Conservation (phyloP, 2,888 invertebrate genomes). For the Neocrepidodera transversa region DNA sequence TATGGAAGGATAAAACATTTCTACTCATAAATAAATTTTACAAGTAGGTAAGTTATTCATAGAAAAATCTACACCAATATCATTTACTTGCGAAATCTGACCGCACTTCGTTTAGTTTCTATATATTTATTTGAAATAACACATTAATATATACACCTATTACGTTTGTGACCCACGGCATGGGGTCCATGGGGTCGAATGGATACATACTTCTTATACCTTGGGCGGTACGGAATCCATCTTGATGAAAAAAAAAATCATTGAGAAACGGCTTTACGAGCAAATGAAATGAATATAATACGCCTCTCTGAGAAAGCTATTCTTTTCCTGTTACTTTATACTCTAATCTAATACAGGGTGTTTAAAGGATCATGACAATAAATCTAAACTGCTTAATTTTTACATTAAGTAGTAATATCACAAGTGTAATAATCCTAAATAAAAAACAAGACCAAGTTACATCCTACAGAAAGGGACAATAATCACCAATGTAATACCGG, state of each 20-base stretch:
- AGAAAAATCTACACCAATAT: background rate
- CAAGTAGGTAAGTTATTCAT: no score
- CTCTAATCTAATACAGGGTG: slow-evolving; percentile 2
- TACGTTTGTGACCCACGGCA: slow-evolving; percentile 35
- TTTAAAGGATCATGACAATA: background rate
- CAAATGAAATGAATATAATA: slow-evolving; percentile 10
- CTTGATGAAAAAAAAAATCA: slow-evolving; percentile 19
- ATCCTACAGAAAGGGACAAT: no score
- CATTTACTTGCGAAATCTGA: background rate
- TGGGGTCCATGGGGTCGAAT: slow-evolving; percentile 29
- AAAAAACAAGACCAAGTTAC: no score
- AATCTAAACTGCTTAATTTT: no score
- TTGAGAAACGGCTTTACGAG: slow-evolving; percentile 26
- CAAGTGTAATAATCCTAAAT: no score
- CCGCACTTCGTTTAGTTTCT: slow-evolving; percentile 1
- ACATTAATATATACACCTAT: slow-evolving; percentile 26
- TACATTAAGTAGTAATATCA: no score
- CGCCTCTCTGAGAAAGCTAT: slow-evolving; percentile 11
- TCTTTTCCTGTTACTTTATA: slow-evolving; percentile 9
- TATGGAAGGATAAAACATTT: no score
- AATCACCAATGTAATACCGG: no score
- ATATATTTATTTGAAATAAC: slow-evolving; percentile 3
- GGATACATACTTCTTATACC: slow-evolving; percentile 21
- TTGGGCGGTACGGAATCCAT: slow-evolving; percentile 31
- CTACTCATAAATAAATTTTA: no score